These are phyloP conservation scores for Pteronura brasiliensis DNA, from an alignment of 2,113 vertebrate genomes.

Conservation along the genomic window DNA sequence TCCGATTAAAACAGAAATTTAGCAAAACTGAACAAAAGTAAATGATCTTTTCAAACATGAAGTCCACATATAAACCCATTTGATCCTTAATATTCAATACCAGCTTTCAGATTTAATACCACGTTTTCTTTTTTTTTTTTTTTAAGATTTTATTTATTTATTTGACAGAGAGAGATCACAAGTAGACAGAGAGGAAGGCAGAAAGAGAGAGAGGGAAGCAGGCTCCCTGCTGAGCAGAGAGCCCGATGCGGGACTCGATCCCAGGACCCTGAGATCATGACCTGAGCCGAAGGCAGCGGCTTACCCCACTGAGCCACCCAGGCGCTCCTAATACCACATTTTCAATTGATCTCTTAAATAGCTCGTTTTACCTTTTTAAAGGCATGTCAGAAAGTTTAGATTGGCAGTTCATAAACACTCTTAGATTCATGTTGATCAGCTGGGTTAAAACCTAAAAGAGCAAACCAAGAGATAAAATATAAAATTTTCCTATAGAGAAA, in stretches of 20 bases:
- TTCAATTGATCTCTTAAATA: neutral
- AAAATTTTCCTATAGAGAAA: constrained; percentile 7
- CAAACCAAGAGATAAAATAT: constrained; percentile 61
- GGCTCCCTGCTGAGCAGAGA: too few species aligned
- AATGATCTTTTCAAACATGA: neutral
- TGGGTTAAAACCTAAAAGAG: constrained; percentile 91
- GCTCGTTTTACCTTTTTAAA: constrained; percentile 93
- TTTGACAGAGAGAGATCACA: too few species aligned
- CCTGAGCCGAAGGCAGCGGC: too few species aligned
- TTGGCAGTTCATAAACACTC: constrained; percentile 99
- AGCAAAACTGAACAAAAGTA: neutral
- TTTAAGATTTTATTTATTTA: too few species aligned
- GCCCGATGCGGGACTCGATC: too few species aligned
- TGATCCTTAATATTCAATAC: neutral
- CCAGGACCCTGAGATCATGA: too few species aligned
- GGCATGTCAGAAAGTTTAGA: constrained; percentile 98
- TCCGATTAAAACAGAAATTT: neutral
- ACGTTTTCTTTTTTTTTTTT: neutral
- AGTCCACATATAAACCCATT: neutral
- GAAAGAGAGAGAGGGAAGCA: too few species aligned
- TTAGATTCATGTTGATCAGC: constrained; percentile 94
- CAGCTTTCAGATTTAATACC: neutral
- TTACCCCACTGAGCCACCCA: too few species aligned
- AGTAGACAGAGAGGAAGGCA: too few species aligned
- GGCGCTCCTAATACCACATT: neutral